phyloP scores from a whole-genome alignment of 2,888 invertebrate genomes.

The Candidula unifasciata region DNA sequence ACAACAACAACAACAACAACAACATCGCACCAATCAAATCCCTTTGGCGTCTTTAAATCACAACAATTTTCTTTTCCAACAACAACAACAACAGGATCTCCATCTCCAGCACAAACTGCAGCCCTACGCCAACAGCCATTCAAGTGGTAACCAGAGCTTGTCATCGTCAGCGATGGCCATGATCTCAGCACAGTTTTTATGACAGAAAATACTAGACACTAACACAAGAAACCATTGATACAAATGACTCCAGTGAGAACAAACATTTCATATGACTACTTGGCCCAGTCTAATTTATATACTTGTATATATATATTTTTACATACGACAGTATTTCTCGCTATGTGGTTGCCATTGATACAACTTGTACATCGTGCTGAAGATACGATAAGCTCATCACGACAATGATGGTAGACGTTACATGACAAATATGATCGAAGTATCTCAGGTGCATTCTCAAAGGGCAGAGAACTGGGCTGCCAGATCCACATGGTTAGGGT shows the following conservation, averaged over 20 bases:
- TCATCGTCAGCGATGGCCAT: not conserved
- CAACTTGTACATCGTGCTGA: too few species aligned
- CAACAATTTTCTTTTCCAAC: constrained; percentile 2
- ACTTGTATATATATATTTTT: not conserved
- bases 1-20: not conserved
- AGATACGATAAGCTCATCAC: too few species aligned
- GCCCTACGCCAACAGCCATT: not conserved
- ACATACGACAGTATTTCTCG: too few species aligned
- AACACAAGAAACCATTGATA: not conserved
- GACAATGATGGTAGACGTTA: too few species aligned
- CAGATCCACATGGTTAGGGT: too few species aligned
- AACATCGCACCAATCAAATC: constrained; percentile 9
- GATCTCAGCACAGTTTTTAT: constrained; percentile 36
- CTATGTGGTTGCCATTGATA: too few species aligned
- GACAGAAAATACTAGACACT: not conserved
- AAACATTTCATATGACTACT: not conserved
- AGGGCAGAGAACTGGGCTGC: too few species aligned
- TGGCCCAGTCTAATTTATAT: not conserved
- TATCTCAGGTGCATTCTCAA: too few species aligned
- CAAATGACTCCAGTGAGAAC: not conserved
- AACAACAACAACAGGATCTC: not conserved
- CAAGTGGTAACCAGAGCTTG: not conserved
- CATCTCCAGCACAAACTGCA: constrained; percentile 22
- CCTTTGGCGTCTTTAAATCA: not conserved
- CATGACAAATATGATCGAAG: too few species aligned